Conservation (phyloP, 2,888 invertebrate species). For the Monopis laevigella region DNA sequence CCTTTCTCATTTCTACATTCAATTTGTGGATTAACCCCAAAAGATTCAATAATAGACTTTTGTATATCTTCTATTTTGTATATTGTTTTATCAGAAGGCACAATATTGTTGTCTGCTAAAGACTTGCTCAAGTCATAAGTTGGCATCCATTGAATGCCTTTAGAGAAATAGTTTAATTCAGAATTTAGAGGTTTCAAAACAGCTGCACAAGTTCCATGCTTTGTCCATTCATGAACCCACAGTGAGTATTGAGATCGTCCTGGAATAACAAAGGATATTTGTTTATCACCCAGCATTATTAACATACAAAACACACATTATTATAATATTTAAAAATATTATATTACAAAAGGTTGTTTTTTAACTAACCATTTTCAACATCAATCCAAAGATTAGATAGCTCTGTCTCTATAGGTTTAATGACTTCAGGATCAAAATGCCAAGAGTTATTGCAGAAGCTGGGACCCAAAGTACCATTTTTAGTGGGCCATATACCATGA, state of each 20-base stretch:
- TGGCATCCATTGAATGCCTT: conserved; percentile 70
- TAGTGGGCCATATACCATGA: conserved; percentile 87
- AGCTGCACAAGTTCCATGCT: conserved; percentile 84
- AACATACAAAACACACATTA: too few relatives aligned
- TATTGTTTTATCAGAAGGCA: conserved; percentile 36
- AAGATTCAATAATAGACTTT: conserved; percentile 49
- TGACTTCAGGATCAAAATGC: conserved; percentile 69
- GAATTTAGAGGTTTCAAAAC: conserved; percentile 60
- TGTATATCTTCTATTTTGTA: conserved; percentile 29
- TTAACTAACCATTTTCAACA: conserved; percentile 66
- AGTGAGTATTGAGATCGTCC: conserved; percentile 58
- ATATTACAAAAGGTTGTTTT: too few relatives aligned
- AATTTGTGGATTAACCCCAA: conserved; percentile 70
- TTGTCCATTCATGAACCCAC: conserved; percentile 85
- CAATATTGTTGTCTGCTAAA: conserved; percentile 62
- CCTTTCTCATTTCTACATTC: conserved; percentile 71
- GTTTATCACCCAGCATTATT: too few relatives aligned
- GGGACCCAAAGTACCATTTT: conserved; percentile 73
- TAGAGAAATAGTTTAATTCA: conserved; percentile 74
- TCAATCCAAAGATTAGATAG: conserved; percentile 77
- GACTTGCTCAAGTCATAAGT: conserved; percentile 70
- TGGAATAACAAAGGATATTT: neutral
- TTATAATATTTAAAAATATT: too few relatives aligned
- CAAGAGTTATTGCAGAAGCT: conserved; percentile 75
- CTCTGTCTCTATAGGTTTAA: conserved; percentile 65